Conservation (phyloP, 2,888 invertebrate species). For the Synanthedon vespiformis region DNA sequence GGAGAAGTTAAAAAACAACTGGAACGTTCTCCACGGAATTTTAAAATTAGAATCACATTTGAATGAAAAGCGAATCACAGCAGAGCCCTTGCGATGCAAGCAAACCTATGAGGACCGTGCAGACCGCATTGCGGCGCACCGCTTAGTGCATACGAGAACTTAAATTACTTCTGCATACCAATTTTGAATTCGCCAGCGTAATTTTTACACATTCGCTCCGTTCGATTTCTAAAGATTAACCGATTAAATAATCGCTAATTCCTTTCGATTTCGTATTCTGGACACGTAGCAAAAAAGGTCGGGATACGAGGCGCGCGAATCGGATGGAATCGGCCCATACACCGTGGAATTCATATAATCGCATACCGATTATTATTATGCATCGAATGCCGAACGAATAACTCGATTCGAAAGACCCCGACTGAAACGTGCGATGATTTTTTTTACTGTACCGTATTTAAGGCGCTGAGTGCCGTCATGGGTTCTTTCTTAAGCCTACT, state of each 20-base stretch:
- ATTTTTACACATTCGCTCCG: neutral
- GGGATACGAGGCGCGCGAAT: constrained; percentile 20
- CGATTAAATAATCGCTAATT: constrained; percentile 8
- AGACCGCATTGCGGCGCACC: neutral
- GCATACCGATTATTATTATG: constrained; percentile 49
- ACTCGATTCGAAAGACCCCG: constrained; percentile 4
- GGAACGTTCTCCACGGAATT: too few species aligned
- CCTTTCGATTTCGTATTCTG: constrained; percentile 23
- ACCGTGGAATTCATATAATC: constrained; percentile 41
- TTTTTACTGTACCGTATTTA: neutral
- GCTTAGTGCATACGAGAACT: neutral
- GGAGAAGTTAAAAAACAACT: too few species aligned
- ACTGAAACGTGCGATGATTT: constrained; percentile 27
- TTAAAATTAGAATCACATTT: too few species aligned
- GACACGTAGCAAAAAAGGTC: constrained; percentile 41
- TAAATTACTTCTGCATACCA: neutral
- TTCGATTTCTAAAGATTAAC: neutral
- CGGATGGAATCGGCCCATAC: constrained; percentile 20
- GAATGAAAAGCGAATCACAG: too few species aligned
- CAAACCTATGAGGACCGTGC: too few species aligned
- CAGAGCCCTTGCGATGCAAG: too few species aligned
- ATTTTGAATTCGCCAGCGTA: neutral
- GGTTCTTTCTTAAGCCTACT: too few species aligned
- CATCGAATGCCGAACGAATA: constrained; percentile 28
- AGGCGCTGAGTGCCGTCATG: neutral